phyloP scores from a whole-genome alignment of 2,113 vertebrate genomes.

The Microcebus lehilahytsara region DNA sequence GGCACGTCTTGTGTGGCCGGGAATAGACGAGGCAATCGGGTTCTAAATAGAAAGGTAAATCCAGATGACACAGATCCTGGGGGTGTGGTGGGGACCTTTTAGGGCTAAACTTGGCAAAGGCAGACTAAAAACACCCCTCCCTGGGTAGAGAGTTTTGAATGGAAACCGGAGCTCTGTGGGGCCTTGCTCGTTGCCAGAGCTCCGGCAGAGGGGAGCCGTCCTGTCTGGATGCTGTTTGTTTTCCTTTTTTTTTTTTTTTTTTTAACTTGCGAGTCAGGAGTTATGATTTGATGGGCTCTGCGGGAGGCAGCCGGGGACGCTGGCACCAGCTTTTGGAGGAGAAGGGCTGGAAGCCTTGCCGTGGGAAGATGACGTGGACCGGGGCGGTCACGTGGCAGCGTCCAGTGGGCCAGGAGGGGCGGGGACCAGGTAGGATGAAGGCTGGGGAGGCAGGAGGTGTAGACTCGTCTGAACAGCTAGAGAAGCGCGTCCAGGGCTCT shows the following conservation, averaged over 20 bases:
- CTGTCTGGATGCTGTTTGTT: not conserved
- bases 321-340: not conserved
- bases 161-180: not conserved
- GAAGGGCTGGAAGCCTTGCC: not conserved
- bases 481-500: rapidly evolving
- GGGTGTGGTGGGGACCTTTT: not conserved
- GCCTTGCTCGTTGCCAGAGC: rapidly evolving
- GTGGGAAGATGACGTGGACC: rapidly evolving
- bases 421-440: not conserved
- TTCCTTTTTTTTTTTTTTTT: not conserved
- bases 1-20: conserved; percentile 8
- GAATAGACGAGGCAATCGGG: not conserved
- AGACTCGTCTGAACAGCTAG: rapidly evolving
- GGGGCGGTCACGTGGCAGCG: not conserved
- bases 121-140: not conserved
- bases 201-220: rapidly evolving
- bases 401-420: not conserved
- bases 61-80: not conserved
- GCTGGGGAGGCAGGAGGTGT: rapidly evolving
- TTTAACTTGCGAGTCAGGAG: rapidly evolving
- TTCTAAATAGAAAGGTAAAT: not conserved
- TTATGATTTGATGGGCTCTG: rapidly evolving
- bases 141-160: not conserved
- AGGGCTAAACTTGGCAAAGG: not conserved
- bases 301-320: not conserved